Evolutionary conservation across 2,113 vertebrate genomes (phyloP), one percentile per base, ranked within the genome.

Genomic region (Ancistrus triradiatus): DNA sequence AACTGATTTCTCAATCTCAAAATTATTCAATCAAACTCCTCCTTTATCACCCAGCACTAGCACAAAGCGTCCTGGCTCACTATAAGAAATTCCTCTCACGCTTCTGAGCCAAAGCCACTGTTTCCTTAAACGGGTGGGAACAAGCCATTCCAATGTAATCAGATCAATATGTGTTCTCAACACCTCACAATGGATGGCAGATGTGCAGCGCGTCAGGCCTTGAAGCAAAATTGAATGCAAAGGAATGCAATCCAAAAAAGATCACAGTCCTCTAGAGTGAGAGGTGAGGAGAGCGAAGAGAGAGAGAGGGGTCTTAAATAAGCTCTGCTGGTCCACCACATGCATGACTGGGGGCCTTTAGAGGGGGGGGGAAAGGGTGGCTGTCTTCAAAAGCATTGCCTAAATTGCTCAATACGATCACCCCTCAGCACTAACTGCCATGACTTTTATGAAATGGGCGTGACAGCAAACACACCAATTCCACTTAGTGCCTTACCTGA

Each of bases 81-180:
- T 50, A 21, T 40, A 22, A 59, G 14, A 33, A 38, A 58, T 40
- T 57, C 63, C 44, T 28, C n/a, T 35, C 44, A 43, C 24, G 17
- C 53, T 31, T 42, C 66, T 56, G 13, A 49, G 14, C 48, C 62
- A 55, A 70, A 42, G 48, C 46, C 51, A 65, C 61, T 56, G 43
- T 56, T 55, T 53, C 56, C 21, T 65, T 69, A 61, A 69, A 65
- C 8, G 43, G 35, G 25, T 53, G 59, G 61, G 56, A 68, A 74
- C 52, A 43, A 74, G 68, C 66, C 55, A 56, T 63, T 69, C 61
- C 47, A 33, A 50, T 48, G 49, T 56, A 56, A 69, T 69, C 49
- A 59, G 63, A 69, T 73, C 71, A 56, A 73, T 73, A 73, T 65
- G 52, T 69, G 52, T 65, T 63, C 71, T 44, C 66, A 65, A 46